phyloP scores from a whole-genome alignment of 2,113 vertebrate species.

The Haliaeetus leucogaster region DNA sequence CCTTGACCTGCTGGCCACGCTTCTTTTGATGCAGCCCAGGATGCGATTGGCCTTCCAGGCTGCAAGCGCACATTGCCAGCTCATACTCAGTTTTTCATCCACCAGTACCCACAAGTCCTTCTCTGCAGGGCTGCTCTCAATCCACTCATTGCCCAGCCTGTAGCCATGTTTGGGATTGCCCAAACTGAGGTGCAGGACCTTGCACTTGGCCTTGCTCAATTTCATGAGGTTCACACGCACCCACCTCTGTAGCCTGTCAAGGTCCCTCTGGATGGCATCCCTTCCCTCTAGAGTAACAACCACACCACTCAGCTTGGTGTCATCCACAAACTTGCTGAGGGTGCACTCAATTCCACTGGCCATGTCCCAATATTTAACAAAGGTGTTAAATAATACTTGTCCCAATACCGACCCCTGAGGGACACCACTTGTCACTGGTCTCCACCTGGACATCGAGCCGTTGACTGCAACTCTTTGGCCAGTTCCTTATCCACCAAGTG shows the following conservation, averaged over 20 bases:
- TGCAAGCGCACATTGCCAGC: background rate
- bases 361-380: too few relatives aligned
- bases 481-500: background rate
- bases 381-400: background rate
- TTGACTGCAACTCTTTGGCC: background rate
- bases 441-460: fast-evolving
- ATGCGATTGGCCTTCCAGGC: background rate
- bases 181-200: too few relatives aligned
- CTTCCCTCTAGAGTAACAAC: background rate
- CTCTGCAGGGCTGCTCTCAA: background rate
- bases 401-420: background rate
- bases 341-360: background rate
- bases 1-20: background rate
- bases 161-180: background rate
- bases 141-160: background rate
- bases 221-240: background rate
- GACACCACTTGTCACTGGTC: background rate
- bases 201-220: background rate
- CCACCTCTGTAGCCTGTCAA: background rate
- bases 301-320: background rate
- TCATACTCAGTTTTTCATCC: background rate
- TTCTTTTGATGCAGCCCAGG: background rate
- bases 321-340: background rate
- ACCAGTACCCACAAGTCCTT: background rate
- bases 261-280: background rate